Base-by-base conservation (phyloP, 2,797 vertebrate genomes). In the Sebastes nivosus region DNA sequence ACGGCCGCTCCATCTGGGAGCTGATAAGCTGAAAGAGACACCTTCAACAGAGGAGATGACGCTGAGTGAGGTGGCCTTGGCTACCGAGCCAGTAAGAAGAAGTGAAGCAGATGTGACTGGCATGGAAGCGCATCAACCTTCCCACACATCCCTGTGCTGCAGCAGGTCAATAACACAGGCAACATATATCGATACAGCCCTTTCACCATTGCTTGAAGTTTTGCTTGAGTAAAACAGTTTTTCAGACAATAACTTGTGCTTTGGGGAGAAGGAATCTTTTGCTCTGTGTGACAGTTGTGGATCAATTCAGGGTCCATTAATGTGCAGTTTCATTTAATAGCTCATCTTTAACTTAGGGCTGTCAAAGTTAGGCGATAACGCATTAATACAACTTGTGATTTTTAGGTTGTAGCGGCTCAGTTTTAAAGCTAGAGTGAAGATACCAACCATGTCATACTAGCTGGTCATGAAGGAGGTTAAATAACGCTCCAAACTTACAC, bases 11-110 rank as follows among this genome's bases (percentile, higher is more conserved):
- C 6, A 61, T 85, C 80, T 75, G 74, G 50, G 57, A 80, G 75
- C 76, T 88, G 91, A 90, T 81, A 79, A 67, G 77, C 70, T 75
- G 77, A 84, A 81, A 75, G 87, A 88, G 83, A 87, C 87, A 87
- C 82, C 80, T 81, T 86, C 67, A 75, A 3, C 63, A 63, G 63
- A 70, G 77, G 38, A 58, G 68, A 82, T n/a, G 50, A 75, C 4
- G 27, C 66, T 20, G 66, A 80, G 67, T 27, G 59, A 81, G 76
- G 46, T 13, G 20, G 67, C 50, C 52, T 68, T 20, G 29, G 32
- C 32, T 74, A 77, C 63, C 22, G 65, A 72, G 32, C 66, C 5
- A 11, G 46, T 3, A 14, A 5, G 61, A 64, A 65, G 10, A 61
- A 54, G n/a, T 4, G 13, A 65, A 67, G 63, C 5, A 5, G 29